Conservation (phyloP, 2,888 invertebrate genomes). For the Agonopterix alstromeriana region DNA sequence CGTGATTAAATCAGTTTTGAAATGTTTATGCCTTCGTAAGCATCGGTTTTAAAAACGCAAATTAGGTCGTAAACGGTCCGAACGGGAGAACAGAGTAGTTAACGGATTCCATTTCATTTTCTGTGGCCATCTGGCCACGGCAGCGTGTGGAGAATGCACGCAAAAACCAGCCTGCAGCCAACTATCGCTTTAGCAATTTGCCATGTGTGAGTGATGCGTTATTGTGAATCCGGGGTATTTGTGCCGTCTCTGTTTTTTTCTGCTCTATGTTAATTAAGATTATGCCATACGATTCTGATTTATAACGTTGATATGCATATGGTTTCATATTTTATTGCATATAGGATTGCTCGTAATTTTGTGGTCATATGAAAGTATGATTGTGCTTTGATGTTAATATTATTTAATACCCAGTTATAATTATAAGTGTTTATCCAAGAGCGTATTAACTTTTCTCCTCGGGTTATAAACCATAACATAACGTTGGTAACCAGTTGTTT, state of each 20-base stretch:
- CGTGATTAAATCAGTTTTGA: too few relatives aligned
- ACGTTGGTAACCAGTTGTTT: too few relatives aligned
- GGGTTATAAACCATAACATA: too few relatives aligned
- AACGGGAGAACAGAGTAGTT: constrained; percentile 24
- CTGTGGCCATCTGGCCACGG: constrained; percentile 24
- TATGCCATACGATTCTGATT: background rate
- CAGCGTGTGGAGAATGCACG: constrained; percentile 25
- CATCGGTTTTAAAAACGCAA: background rate
- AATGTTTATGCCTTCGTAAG: too few relatives aligned
- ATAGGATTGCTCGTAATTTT: background rate
- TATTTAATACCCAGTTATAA: too few relatives aligned
- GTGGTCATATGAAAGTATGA: constrained; percentile 1
- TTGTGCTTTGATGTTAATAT: too few relatives aligned
- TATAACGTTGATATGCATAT: background rate
- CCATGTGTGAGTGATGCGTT: constrained; percentile 9
- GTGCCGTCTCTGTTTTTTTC: background rate
- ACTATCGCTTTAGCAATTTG: constrained; percentile 17
- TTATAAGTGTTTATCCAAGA: too few relatives aligned
- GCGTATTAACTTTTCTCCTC: too few relatives aligned
- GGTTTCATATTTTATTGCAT: background rate
- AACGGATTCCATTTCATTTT: constrained; percentile 48
- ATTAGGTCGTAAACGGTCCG: constrained; percentile 15
- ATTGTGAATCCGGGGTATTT: constrained; percentile 1
- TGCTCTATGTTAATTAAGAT: constrained; percentile 10
- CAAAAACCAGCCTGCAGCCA: constrained; percentile 27